Percentiles rank a stretch among this genome's conserved stretches.
These are phyloP conservation scores for Hyposoter dolosus DNA, from an alignment of 2,888 invertebrate genomes.

Conservation along the genomic window DNA sequence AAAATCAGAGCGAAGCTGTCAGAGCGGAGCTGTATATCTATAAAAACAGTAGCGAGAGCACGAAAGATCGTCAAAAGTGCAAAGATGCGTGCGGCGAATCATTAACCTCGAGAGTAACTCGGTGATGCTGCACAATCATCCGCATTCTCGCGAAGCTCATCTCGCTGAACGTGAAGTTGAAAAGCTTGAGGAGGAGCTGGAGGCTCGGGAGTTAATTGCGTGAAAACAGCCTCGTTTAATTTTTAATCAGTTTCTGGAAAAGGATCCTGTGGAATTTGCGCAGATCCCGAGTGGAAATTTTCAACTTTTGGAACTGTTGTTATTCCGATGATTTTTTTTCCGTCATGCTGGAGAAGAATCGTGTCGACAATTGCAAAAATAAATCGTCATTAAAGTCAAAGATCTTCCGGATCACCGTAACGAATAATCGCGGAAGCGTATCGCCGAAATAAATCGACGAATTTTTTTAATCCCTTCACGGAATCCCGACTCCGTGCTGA, in stretches of 20 bases:
- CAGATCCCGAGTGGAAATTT: neutral
- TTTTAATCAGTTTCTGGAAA: neutral
- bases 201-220: neutral
- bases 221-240: neutral
- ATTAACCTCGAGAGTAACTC: slow-evolving; percentile 9
- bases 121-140: slow-evolving; percentile 22
- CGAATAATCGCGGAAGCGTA: slow-evolving; percentile 34
- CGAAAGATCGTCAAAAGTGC: slow-evolving; percentile 15
- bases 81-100: slow-evolving; percentile 7
- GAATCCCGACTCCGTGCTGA: slow-evolving; percentile 25
- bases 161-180: neutral
- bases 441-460: slow-evolving; percentile 29
- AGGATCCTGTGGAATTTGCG: neutral
- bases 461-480: neutral
- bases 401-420: slow-evolving; percentile 4
- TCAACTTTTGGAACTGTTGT: neutral
- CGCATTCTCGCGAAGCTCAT: slow-evolving; percentile 19
- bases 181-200: neutral
- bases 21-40: too few relatives aligned
- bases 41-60: slow-evolving; percentile 10
- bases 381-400: neutral
- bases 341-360: neutral
- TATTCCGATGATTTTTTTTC: neutral
- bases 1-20: slow-evolving; percentile 3
- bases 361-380: neutral